These are phyloP conservation scores for Tanypteryx hageni DNA, from an alignment of 2,888 invertebrate genomes.

Conservation along the genomic window DNA sequence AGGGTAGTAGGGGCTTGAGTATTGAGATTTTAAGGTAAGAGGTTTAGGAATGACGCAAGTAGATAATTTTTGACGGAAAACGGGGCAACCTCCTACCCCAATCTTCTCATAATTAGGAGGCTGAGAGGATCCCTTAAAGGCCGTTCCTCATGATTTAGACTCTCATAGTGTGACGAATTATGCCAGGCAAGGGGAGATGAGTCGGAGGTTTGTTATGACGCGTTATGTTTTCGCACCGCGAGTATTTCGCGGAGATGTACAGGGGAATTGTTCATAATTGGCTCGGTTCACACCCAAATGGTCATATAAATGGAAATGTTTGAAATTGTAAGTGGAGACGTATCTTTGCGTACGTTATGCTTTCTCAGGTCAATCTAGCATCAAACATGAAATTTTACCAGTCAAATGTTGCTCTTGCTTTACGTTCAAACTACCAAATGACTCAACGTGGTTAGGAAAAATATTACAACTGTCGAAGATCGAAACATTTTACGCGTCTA, in stretches of 20 bases:
- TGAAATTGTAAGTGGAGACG: no score
- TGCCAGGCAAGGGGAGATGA: not conserved
- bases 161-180: not conserved
- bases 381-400: not conserved
- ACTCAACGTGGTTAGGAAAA: no score
- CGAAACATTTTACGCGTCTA: not conserved
- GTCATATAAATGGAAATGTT: no score
- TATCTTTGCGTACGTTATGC: no score
- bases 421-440: not conserved
- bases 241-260: not conserved
- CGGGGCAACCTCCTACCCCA: not conserved
- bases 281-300: no score
- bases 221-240: not conserved
- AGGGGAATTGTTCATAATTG: not conserved
- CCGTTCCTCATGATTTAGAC: not conserved
- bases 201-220: not conserved
- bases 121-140: not conserved
- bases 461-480: not conserved
- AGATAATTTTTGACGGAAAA: not conserved
- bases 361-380: no score
- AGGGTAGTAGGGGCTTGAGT: not conserved
- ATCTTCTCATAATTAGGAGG: not conserved
- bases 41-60: not conserved
- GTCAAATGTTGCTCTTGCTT: not conserved
- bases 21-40: not conserved